phyloP scores from a whole-genome alignment of 1,140 invertebrate genomes.

The Myzus persicae region DNA sequence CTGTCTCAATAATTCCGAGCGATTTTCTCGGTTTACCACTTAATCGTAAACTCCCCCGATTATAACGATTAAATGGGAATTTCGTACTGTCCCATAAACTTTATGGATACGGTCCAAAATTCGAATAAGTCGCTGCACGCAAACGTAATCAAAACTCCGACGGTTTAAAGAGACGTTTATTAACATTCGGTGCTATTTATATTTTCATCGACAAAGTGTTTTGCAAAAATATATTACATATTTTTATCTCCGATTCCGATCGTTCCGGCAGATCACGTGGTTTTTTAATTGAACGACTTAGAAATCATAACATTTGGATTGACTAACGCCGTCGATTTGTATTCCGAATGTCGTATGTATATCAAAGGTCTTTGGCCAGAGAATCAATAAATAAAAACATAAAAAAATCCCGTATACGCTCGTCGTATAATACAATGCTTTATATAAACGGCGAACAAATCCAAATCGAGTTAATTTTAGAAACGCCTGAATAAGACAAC shows the following conservation, averaged over 20 bases:
- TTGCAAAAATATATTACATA: neutral
- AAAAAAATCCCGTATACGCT: neutral
- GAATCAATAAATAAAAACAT: neutral
- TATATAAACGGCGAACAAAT: neutral
- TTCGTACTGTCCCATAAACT: conserved; percentile 38
- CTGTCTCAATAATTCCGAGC: neutral
- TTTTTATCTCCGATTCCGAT: neutral
- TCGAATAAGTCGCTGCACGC: conserved; percentile 26
- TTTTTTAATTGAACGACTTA: neutral
- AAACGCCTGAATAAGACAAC: neutral
- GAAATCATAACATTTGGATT: neutral
- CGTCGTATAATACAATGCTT: neutral
- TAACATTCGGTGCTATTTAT: neutral
- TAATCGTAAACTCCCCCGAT: neutral
- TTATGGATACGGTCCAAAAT: conserved; percentile 37
- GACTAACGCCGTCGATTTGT: neutral
- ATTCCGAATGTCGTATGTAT: neutral
- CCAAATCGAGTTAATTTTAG: neutral
- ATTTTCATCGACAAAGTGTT: neutral
- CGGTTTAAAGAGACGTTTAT: neutral
- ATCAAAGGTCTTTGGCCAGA: neutral
- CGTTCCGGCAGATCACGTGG: neutral
- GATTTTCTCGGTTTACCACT: neutral
- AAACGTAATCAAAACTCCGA: conserved; percentile 27
- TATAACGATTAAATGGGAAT: conserved; percentile 3